Evolutionary conservation across 1,140 invertebrate genomes (phyloP), one percentile per base, ranked within the genome.

Genomic region (Ruditapes philippinarum): DNA sequence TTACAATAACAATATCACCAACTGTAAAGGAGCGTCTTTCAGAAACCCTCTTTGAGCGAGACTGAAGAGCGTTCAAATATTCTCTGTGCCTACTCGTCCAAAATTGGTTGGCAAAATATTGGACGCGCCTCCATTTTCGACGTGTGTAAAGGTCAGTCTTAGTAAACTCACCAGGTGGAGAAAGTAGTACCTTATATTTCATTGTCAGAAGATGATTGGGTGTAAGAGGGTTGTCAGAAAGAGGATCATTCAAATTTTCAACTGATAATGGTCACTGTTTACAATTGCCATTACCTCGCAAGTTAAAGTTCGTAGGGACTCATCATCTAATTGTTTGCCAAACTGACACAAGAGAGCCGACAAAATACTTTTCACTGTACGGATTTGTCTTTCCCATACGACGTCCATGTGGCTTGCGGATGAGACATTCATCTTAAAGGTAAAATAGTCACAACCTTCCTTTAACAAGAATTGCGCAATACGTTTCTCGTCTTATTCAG

Each of bases 401-500:
- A 82, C 89, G 42, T 83, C 89, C 82, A 87, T 80, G 49, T 90
- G 89, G 45, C 89, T 90, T n/a, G 82, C 80, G 0, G 74, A 68
- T 28, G 89, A 83, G 5, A 87, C 89, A 74, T 87, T 90, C 74
- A 73, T 86, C 49, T 80, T 87, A 28, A 90, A 80, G 7, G 0
- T 7, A 62, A 89, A 78, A 17, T 73, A 74, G 31, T 91, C 87
- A 85, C 79, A 89, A 73, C 79, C 73, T 40, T 88, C 36, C 31
- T 78, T 54, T 0, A 81, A 22, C 7, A 60, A 31, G 14, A 81
- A 81, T 33, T 81, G 7, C 0, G 5, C 38, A 25, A 81, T 38
- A 3, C 54, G 28, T 17, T 81, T 28, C 0, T 40, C 14, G 25
- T 81, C 36, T 25, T 60, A 36, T 11, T 65, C 60, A 36, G 36